These are phyloP conservation scores for Rhamphomyia laevipes DNA, from an alignment of 2,888 invertebrate species.

Conservation along the genomic window DNA sequence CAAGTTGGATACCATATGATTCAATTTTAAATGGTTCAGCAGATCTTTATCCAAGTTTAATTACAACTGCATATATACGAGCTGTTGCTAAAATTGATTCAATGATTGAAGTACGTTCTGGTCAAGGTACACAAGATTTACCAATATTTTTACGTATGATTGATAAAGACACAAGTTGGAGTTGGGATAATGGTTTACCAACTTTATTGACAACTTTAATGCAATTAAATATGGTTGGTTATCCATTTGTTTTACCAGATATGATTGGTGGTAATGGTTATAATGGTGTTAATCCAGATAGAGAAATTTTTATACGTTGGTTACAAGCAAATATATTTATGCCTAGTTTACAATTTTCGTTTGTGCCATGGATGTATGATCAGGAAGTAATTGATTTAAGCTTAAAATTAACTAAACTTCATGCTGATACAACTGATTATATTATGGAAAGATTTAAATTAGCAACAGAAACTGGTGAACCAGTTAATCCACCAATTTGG, in stretches of 20 bases:
- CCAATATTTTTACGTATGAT: constrained; percentile 61
- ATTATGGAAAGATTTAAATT: constrained; percentile 51
- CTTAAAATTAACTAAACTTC: constrained; percentile 51
- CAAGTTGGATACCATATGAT: constrained; percentile 47
- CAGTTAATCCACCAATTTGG: constrained; percentile 75
- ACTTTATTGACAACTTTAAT: constrained; percentile 50
- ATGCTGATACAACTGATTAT: constrained; percentile 46
- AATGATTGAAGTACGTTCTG: constrained; percentile 55
- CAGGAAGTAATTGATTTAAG: constrained; percentile 48
- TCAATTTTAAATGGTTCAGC: constrained; percentile 44
- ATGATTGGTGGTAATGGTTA: constrained; percentile 61
- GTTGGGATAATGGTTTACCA: constrained; percentile 50
- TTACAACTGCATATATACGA: constrained; percentile 42
- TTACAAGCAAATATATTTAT: constrained; percentile 62
- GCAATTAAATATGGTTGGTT: constrained; percentile 37
- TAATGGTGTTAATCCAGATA: constrained; percentile 39
- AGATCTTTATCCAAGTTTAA: constrained; percentile 35
- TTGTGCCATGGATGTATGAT: constrained; percentile 63
- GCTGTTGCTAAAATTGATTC: constrained; percentile 44
- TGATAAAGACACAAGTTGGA: constrained; percentile 58
- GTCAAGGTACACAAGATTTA: constrained; percentile 48
- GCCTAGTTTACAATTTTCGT: constrained; percentile 66
- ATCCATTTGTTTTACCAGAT: constrained; percentile 62
- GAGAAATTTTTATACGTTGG: constrained; percentile 61
- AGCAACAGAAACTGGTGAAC: constrained; percentile 49